Conservation (phyloP, 2,797 vertebrate genomes). For the Lacerta viridis region DNA sequence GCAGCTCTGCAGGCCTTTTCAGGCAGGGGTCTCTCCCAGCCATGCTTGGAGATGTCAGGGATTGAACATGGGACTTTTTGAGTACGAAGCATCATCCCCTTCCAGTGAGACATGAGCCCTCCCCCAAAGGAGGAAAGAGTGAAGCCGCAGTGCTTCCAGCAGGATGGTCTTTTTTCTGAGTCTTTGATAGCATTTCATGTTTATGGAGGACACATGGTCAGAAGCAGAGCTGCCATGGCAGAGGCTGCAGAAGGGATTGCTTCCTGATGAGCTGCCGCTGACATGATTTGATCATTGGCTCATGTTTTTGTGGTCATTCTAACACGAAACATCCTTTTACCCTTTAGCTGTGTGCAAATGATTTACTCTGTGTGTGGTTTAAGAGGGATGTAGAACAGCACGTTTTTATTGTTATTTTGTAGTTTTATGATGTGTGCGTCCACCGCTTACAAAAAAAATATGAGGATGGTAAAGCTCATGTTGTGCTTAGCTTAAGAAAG, state of each 20-base stretch:
- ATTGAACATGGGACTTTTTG: too few relatives aligned
- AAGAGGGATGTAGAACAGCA: background rate
- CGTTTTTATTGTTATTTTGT: background rate
- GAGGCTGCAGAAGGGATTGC: slow-evolving; percentile 55
- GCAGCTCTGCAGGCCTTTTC: too few relatives aligned
- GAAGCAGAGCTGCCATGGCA: slow-evolving; percentile 48
- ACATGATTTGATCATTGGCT: slow-evolving; percentile 63
- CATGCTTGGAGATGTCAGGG: too few relatives aligned
- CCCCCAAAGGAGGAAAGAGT: fast-evolving
- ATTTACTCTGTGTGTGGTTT: slow-evolving; percentile 44
- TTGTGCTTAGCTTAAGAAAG: too few relatives aligned
- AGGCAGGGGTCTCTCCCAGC: too few relatives aligned
- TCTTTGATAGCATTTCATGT: background rate
- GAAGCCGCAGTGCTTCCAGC: slow-evolving; percentile 20
- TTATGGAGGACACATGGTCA: slow-evolving; percentile 43
- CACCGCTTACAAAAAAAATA: too few relatives aligned
- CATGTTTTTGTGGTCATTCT: slow-evolving; percentile 33
- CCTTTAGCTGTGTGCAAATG: slow-evolving; percentile 44
- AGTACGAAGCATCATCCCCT: background rate
- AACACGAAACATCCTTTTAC: slow-evolving; percentile 67
- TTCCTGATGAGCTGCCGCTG: slow-evolving; percentile 68
- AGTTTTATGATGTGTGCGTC: too few relatives aligned
- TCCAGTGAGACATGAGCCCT: background rate
- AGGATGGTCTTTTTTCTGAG: slow-evolving; percentile 56
- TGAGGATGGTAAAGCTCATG: too few relatives aligned